Conservation (phyloP, 2,888 invertebrate species). For the Agrochola lota region DNA sequence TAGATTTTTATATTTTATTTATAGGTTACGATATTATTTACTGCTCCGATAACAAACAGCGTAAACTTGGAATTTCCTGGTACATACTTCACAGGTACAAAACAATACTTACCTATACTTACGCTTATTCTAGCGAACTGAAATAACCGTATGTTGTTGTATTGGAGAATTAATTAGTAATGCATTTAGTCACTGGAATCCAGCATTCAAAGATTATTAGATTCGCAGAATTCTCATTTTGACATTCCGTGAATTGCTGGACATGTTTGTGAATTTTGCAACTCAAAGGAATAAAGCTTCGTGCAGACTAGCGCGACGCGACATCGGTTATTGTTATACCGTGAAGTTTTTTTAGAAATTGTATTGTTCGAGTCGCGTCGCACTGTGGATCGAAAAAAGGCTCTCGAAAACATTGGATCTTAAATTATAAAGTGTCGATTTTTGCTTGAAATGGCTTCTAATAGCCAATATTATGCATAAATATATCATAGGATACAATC, state of each 20-base stretch:
- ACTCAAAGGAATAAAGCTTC: too few relatives aligned
- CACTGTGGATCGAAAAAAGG: too few relatives aligned
- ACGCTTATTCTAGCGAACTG: background rate
- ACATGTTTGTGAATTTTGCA: background rate
- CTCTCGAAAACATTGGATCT: too few relatives aligned
- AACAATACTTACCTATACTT: too few relatives aligned
- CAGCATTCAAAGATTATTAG: background rate
- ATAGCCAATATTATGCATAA: too few relatives aligned
- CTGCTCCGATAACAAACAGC: conserved; percentile 21
- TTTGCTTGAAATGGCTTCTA: too few relatives aligned
- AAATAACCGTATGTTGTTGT: background rate
- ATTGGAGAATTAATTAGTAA: background rate
- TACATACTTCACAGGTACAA: background rate
- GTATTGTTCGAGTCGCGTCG: too few relatives aligned
- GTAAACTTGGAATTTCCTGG: conserved; percentile 38
- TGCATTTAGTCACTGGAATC: background rate
- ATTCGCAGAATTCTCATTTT: background rate
- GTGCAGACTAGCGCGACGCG: too few relatives aligned
- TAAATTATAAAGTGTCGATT: too few relatives aligned
- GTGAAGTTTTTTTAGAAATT: too few relatives aligned
- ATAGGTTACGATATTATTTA: conserved; percentile 4
- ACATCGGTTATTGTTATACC: too few relatives aligned
- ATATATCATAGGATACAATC: too few relatives aligned
- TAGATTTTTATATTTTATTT: conserved; percentile 3
- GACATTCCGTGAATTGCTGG: background rate